Evolutionary conservation across 2,113 vertebrate species (phyloP).

Genomic region (Apus apus): DNA sequence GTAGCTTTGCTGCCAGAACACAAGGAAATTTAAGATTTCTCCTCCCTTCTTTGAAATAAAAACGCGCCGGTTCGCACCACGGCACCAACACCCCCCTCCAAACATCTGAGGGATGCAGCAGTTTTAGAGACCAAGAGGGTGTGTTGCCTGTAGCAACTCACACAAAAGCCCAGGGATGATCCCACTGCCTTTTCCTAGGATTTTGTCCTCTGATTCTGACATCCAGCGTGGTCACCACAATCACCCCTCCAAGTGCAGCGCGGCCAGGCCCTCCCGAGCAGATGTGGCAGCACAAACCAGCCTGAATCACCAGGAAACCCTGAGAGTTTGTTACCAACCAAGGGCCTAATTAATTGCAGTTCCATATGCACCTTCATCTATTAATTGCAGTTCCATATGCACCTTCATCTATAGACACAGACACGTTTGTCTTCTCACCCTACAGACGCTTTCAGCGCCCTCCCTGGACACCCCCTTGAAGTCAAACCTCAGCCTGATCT

Average conservation of each 20-base stretch:
- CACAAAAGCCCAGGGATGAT: not conserved
- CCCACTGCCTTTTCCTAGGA: accelerated
- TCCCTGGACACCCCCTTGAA: not conserved
- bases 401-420: accelerated
- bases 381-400: not conserved
- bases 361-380: not conserved
- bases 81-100: accelerated
- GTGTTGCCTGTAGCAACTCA: not conserved
- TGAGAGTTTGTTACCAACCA: not conserved
- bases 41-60: not conserved
- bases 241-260: too few species aligned
- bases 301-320: too few species aligned
- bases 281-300: not conserved
- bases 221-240: accelerated
- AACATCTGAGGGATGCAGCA: not conserved
- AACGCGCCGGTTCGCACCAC: accelerated
- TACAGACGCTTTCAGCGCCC: not conserved
- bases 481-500: not conserved
- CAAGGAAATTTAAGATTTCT: not conserved
- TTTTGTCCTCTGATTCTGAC: accelerated
- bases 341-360: not conserved
- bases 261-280: not conserved
- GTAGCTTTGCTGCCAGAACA: not conserved
- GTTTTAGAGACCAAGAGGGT: not conserved
- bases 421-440: not conserved